Evolutionary conservation across 2,888 invertebrate species (phyloP), one percentile per base, ranked within the genome.

Genomic region (Megastigmus dorsalis): DNA sequence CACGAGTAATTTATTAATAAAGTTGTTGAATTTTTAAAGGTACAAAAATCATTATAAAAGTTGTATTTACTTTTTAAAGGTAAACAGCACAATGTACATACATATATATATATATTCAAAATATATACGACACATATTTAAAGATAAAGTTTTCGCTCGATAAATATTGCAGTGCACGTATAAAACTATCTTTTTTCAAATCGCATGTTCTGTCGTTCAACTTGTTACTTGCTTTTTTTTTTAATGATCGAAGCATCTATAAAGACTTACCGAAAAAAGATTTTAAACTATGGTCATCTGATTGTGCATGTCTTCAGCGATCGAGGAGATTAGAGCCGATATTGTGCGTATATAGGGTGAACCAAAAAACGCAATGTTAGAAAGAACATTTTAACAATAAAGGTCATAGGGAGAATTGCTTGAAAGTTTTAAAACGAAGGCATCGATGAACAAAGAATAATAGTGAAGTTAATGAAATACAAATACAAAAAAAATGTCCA

Each of bases 401-500:
- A 30, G 55, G 48, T 55, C 63, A 65, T 55, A 48, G 15, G 62
- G 45, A 73, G 54, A 48, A 55, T 38, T 36, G 41, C 68, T 13
- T 68, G 50, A 55, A 74, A 60, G 60, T 62, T 68, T 41, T 9
- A 60, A 67, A 52, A 36, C 41, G 26, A 43, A 67, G 36, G 54
- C 60, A 74, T 74, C 60, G 57, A 69, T 52, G 33, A 62, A 55
- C 38, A 55, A 62, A 48, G 33, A 26, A 52, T 41, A 36, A 38
- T 52, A 45, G n/a, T 13, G 18, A 57, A 59, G n/a, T 9, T 13
- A 48, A 54, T 52, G 13, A 23, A 41, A 57, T 54, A 55, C 33
- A 60, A 52, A 66, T n/a, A n/a, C 6, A 67, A 57, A 59, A 36
- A 73, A 69, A 69, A 52, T 28, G 33, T 68, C 50, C 50, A 63